phyloP scores from a whole-genome alignment of 2,797 vertebrate genomes.

The Acestrorhynchus altus region DNA sequence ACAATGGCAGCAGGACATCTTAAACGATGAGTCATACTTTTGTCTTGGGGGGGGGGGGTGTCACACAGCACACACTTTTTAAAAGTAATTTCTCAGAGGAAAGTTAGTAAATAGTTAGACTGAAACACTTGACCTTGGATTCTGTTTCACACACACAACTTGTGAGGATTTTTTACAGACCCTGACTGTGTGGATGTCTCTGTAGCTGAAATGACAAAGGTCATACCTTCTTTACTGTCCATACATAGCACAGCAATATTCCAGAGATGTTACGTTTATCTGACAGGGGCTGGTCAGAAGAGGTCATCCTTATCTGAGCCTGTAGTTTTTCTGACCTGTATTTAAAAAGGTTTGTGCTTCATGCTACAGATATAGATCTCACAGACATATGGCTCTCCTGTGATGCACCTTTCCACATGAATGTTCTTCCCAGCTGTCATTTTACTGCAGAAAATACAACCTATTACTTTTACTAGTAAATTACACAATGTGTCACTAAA shows the following conservation, averaged over 20 bases:
- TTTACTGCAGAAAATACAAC: neutral
- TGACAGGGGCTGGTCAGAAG: constrained; percentile 34
- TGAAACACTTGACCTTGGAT: constrained; percentile 39
- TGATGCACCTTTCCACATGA: neutral
- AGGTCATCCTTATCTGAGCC: constrained; percentile 32
- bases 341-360: constrained; percentile 31
- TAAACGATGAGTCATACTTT: too few relatives aligned
- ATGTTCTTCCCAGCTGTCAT: neutral
- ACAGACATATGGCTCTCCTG: neutral
- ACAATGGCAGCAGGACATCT: too few relatives aligned
- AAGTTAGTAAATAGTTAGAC: constrained; percentile 37
- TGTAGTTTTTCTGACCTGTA: constrained; percentile 20
- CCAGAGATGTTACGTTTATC: constrained; percentile 37
- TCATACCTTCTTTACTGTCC: constrained; percentile 10
- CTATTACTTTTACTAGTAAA: neutral
- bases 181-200: neutral
- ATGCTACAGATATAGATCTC: constrained; percentile 26
- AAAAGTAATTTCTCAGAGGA: too few relatives aligned
- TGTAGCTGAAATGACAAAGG: constrained; percentile 16
- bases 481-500: neutral
- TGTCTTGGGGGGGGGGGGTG: too few relatives aligned
- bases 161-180: neutral
- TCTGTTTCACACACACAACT: too few relatives aligned
- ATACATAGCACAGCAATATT: constrained; percentile 1
- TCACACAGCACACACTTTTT: too few relatives aligned